These are phyloP conservation scores for Etheostoma cragini DNA, from an alignment of 2,113 vertebrate species.

Conservation along the genomic window DNA sequence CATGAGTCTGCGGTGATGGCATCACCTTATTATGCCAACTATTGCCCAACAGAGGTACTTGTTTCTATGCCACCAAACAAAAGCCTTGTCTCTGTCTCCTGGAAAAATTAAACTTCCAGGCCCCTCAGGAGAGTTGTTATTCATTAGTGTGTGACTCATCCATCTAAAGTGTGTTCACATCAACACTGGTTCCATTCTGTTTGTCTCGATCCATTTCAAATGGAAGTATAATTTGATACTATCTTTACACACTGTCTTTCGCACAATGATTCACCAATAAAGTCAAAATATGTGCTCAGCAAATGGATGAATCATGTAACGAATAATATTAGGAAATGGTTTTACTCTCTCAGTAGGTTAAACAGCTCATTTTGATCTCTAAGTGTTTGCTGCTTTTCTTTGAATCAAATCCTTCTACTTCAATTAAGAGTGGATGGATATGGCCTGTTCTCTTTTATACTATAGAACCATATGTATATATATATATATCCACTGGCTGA, in stretches of 20 bases:
- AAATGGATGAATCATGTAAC: slow-evolving; percentile 13
- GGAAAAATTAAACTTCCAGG: slow-evolving; percentile 52
- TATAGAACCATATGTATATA: too few relatives aligned
- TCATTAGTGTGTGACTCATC: slow-evolving; percentile 59
- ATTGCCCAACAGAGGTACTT: slow-evolving; percentile 51
- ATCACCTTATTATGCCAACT: slow-evolving; percentile 57
- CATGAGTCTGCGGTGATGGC: slow-evolving; percentile 44
- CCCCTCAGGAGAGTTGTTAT: slow-evolving; percentile 49
- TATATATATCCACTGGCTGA: too few relatives aligned
- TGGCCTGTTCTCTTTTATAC: neutral
- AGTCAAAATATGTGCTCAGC: slow-evolving; percentile 15
- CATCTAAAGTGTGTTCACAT: slow-evolving; percentile 29
- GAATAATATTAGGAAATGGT: neutral
- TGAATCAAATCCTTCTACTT: slow-evolving; percentile 2
- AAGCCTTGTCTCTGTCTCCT: slow-evolving; percentile 55
- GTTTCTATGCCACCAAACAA: slow-evolving; percentile 68
- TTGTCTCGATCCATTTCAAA: slow-evolving; percentile 4
- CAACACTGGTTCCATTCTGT: slow-evolving; percentile 1
- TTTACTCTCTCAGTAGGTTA: neutral
- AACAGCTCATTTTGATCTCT: neutral
- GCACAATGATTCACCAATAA: slow-evolving; percentile 13
- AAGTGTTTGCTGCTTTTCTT: neutral
- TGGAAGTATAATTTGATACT: neutral
- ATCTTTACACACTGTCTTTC: neutral
- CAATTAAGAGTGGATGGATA: neutral